A percentile compares a stretch with the other conserved stretches of the same genome.
phyloP scores from a whole-genome alignment of 2,888 invertebrate species.

The Oligia latruncula region DNA sequence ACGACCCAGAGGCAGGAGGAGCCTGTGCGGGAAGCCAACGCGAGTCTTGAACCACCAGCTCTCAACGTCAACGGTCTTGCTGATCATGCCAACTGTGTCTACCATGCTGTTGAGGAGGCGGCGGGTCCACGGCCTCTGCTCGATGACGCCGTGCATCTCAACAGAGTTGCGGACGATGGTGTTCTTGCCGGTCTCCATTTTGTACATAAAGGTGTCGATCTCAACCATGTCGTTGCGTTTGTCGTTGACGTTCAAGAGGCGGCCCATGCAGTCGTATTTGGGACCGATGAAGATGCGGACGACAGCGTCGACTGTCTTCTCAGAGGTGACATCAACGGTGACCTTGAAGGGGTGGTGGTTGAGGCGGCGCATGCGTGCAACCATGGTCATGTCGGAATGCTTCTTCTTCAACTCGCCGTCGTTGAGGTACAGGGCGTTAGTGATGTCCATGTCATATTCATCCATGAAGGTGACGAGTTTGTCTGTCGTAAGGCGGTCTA shows the following conservation, averaged over 20 bases:
- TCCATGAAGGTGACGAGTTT: constrained; percentile 93
- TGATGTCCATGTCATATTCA: constrained; percentile 92
- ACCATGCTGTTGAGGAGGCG: constrained; percentile 72
- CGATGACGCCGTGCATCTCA: constrained; percentile 91
- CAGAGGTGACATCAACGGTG: constrained; percentile 89
- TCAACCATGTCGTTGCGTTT: constrained; percentile 86
- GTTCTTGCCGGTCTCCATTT: constrained; percentile 92
- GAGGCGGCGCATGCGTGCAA: constrained; percentile 91
- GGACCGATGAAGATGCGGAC: constrained; percentile 93
- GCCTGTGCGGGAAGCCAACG: constrained; percentile 92
- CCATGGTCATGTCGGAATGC: constrained; percentile 84
- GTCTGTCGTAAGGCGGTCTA: constrained; percentile 91
- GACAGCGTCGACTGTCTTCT: constrained; percentile 90
- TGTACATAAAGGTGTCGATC: constrained; percentile 89
- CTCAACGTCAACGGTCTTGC: constrained; percentile 88
- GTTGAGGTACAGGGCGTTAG: constrained; percentile 90
- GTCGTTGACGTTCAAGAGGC: constrained; percentile 87
- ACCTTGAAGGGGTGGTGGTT: constrained; percentile 92
- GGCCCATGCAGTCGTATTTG: constrained; percentile 92
- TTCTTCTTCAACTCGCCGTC: constrained; percentile 86
- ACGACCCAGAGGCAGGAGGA: constrained; percentile 93
- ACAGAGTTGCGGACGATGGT: constrained; percentile 92
- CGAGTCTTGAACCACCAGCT: constrained; percentile 89
- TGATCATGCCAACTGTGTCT: constrained; percentile 83
- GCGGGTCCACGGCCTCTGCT: constrained; percentile 90